Evolutionary conservation across 2,888 invertebrate species (phyloP).

Genomic region (Eucera pruinosa): DNA sequence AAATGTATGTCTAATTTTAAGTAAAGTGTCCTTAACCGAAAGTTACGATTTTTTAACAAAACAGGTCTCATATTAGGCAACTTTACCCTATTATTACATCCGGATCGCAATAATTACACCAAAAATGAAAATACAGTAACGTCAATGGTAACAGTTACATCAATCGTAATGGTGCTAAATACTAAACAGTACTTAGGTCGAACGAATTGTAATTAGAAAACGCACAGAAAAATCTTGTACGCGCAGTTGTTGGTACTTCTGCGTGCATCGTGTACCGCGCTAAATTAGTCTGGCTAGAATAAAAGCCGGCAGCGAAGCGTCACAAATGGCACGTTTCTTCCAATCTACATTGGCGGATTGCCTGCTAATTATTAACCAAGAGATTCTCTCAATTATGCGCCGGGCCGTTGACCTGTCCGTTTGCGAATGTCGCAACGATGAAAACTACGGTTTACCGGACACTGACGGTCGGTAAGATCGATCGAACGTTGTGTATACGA

Average conservation of each 20-base stretch:
- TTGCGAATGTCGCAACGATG: slow-evolving; percentile 43
- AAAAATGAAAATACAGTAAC: neutral
- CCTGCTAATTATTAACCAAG: slow-evolving; percentile 50
- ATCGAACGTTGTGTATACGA: slow-evolving; percentile 23
- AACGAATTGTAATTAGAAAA: neutral
- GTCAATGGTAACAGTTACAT: neutral
- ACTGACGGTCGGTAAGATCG: slow-evolving; percentile 36
- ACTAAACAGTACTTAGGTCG: neutral
- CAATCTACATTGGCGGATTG: slow-evolving; percentile 44
- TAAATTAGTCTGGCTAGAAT: slow-evolving; percentile 47
- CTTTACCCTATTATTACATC: neutral
- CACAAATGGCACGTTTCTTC: slow-evolving; percentile 43
- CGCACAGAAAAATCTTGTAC: neutral
- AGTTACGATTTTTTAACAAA: too few relatives aligned
- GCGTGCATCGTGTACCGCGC: neutral
- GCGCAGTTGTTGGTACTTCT: neutral
- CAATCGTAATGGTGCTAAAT: neutral
- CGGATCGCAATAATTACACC: neutral
- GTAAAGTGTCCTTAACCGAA: too few relatives aligned
- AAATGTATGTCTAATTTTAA: too few relatives aligned
- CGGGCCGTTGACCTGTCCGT: slow-evolving; percentile 47
- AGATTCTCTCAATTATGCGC: slow-evolving; percentile 44
- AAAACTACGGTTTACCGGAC: slow-evolving; percentile 48
- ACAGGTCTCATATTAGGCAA: too few relatives aligned
- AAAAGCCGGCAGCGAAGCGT: slow-evolving; percentile 50